These are phyloP conservation scores for Vannuccia rotundouncinata DNA, from an alignment of 2,888 invertebrate species.

Conservation along the genomic window DNA sequence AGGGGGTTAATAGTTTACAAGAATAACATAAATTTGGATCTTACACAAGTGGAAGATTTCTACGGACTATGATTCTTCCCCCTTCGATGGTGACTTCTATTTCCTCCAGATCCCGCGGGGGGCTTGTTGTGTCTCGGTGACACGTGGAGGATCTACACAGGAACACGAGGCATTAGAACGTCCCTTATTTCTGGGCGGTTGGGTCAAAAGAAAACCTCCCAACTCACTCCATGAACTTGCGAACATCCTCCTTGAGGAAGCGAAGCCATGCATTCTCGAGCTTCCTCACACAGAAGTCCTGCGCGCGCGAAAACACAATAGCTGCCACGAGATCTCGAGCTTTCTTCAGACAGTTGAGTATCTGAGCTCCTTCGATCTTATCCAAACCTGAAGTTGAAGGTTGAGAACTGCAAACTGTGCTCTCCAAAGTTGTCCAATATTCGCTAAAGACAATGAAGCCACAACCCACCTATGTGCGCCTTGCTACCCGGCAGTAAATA, in stretches of 20 bases:
- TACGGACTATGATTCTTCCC: constrained; percentile 32
- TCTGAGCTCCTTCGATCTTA: constrained; percentile 43
- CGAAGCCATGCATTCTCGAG: constrained; percentile 51
- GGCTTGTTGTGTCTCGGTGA: constrained; percentile 35
- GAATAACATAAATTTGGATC: too few relatives aligned
- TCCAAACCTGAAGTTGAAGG: constrained; percentile 30
- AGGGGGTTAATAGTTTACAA: too few relatives aligned
- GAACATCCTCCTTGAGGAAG: constrained; percentile 54
- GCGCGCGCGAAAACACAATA: constrained; percentile 47
- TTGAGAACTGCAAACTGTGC: too few relatives aligned
- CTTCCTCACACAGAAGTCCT: constrained; percentile 46
- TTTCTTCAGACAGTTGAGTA: constrained; percentile 46
- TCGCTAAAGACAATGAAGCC: too few relatives aligned
- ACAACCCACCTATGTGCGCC: not conserved
- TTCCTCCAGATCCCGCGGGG: constrained; percentile 33
- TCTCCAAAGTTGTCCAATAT: too few relatives aligned
- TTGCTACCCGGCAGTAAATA: constrained; percentile 44
- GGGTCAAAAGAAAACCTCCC: too few relatives aligned
- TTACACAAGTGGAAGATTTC: constrained; percentile 33
- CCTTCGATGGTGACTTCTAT: constrained; percentile 38
- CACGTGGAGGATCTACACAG: constrained; percentile 36
- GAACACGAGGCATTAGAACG: too few relatives aligned
- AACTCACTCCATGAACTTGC: constrained; percentile 54
- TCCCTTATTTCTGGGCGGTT: too few relatives aligned
- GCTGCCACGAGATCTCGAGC: constrained; percentile 50